Conservation (phyloP, 2,113 vertebrate genomes). For the Pan troglodytes region NHGRI_mPanTro3-v2.1_pri NC_072415.2:61232501-61233000, state of each 20-base stretch:
- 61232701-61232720: background rate
- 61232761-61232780: background rate
- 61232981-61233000: background rate
- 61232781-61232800: background rate
- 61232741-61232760: background rate
- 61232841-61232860: background rate
- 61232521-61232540: background rate
- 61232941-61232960: background rate
- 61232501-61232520: too few relatives aligned
- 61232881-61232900: background rate
- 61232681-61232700: background rate
- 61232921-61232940: background rate
- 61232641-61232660: background rate
- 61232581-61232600: slow-evolving; percentile 1
- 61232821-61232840: background rate
- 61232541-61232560: background rate
- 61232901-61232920: background rate
- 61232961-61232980: background rate
- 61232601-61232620: background rate
- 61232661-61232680: background rate
- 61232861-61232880: background rate
- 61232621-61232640: background rate
- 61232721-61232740: background rate
- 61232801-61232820: background rate
- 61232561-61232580: background rate